These are phyloP conservation scores for Vanacampus margaritifer DNA, from an alignment of 2,113 vertebrate genomes.

Conservation along the genomic window DNA sequence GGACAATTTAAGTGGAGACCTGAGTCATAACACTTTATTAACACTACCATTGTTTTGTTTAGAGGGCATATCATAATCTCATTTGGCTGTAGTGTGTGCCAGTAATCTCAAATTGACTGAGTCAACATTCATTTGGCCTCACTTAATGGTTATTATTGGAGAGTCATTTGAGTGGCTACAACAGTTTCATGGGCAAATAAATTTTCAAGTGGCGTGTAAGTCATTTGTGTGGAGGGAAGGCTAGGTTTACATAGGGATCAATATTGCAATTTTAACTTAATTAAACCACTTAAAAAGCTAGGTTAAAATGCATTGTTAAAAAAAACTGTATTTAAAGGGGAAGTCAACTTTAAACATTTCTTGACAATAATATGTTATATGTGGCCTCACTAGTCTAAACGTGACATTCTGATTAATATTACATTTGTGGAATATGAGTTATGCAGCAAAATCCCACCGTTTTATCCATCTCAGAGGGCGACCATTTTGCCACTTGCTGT, in stretches of 20 bases:
- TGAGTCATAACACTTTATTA: conserved; percentile 34
- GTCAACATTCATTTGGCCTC: conserved; percentile 10
- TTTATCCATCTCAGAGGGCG: too few species aligned
- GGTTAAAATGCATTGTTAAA: too few species aligned
- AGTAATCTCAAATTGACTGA: background rate
- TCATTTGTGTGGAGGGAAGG: background rate
- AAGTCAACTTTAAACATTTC: too few species aligned
- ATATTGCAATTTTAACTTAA: background rate
- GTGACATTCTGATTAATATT: too few species aligned
- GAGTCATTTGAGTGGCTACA: conserved; percentile 16
- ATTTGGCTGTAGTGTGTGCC: conserved; percentile 23
- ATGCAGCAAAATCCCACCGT: too few species aligned
- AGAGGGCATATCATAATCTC: conserved; percentile 19
- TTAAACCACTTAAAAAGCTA: background rate
- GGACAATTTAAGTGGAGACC: conserved; percentile 18
- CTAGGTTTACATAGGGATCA: background rate
- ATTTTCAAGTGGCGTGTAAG: background rate
- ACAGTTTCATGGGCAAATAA: background rate
- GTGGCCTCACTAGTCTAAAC: too few species aligned
- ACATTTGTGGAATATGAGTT: too few species aligned
- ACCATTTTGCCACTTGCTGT: too few species aligned
- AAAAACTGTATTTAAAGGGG: too few species aligned
- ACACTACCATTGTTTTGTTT: conserved; percentile 22
- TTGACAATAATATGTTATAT: too few species aligned
- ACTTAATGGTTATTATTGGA: conserved; percentile 9